Conservation (phyloP, 2,113 vertebrate genomes). For the Anarhynchus alexandrinus region DNA sequence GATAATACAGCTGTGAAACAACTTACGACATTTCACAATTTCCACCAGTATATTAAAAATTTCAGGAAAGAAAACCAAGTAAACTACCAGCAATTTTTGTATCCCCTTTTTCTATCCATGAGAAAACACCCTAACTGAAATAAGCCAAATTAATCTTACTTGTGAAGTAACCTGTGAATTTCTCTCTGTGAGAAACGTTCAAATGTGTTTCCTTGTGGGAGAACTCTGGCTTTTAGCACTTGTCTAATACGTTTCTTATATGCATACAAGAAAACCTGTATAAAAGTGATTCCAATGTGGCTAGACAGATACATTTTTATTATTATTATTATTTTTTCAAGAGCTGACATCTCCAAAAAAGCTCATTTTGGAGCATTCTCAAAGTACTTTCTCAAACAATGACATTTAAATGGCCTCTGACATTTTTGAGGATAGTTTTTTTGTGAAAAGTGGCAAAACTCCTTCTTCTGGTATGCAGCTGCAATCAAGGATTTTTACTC, state of each 20-base stretch:
- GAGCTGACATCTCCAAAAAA: not conserved
- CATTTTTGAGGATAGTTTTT: not conserved
- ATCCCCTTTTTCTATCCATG: not conserved
- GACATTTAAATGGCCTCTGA: conserved; percentile 4
- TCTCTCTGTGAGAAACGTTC: not conserved
- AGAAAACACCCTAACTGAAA: not conserved
- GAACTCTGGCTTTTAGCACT: not conserved
- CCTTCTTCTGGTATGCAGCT: not conserved
- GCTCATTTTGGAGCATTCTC: not conserved
- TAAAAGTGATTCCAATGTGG: not conserved
- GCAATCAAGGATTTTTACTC: conserved; percentile 6
- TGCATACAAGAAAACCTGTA: not conserved
- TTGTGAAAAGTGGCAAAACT: not conserved
- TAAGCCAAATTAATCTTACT: not conserved
- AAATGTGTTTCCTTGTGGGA: not conserved
- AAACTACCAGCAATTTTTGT: not conserved
- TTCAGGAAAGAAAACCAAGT: not conserved
- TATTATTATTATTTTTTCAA: not conserved
- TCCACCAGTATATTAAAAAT: not conserved
- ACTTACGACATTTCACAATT: not conserved
- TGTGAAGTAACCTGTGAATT: not conserved
- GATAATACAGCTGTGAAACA: not conserved
- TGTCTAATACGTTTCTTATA: not conserved
- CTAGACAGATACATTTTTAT: not conserved
- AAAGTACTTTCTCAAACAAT: conserved; percentile 10